Evolutionary conservation across 2,797 vertebrate species (phyloP).

Genomic region (Xiphophorus birchmanni): DNA sequence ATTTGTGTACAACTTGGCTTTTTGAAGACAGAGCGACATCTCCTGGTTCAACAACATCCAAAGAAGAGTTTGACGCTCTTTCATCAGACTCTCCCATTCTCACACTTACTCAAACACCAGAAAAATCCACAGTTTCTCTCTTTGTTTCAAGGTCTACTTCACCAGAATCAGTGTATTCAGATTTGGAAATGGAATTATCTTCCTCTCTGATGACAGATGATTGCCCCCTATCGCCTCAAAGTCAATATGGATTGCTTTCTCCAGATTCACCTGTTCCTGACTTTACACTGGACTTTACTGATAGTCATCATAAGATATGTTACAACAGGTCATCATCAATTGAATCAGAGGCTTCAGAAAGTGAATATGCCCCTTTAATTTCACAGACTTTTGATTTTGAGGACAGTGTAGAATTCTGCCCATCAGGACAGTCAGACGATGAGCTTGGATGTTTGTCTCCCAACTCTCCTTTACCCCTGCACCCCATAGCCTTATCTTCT

Average conservation of each 20-base stretch:
- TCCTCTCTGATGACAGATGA: background rate
- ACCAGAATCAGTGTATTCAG: slow-evolving; percentile 54
- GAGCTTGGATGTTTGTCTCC: slow-evolving; percentile 37
- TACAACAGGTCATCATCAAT: slow-evolving; percentile 44
- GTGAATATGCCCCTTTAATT: slow-evolving; percentile 36
- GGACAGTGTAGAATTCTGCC: slow-evolving; percentile 36
- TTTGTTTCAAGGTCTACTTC: slow-evolving; percentile 47
- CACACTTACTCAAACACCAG: slow-evolving; percentile 16
- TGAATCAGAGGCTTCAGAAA: slow-evolving; percentile 51
- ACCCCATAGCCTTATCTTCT: background rate
- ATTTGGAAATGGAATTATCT: slow-evolving; percentile 36
- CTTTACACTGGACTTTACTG: slow-evolving; percentile 31
- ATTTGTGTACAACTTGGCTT: slow-evolving; percentile 36
- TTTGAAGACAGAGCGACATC: slow-evolving; percentile 55
- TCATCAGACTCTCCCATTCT: slow-evolving; percentile 63
- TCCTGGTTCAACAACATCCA: slow-evolving; percentile 41
- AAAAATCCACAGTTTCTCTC: background rate
- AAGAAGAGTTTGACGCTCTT: slow-evolving; percentile 33
- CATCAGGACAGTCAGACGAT: slow-evolving; percentile 31
- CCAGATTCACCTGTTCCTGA: slow-evolving; percentile 59
- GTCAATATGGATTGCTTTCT: slow-evolving; percentile 33
- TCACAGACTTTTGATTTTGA: slow-evolving; percentile 27
- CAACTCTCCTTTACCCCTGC: slow-evolving; percentile 52
- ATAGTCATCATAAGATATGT: slow-evolving; percentile 26
- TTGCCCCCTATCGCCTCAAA: slow-evolving; percentile 33